A percentile compares a stretch with the other conserved stretches of the same genome.
Evolutionary conservation across 2,888 invertebrate genomes (phyloP).

Genomic region (Pristionchus entomophagus): DNA sequence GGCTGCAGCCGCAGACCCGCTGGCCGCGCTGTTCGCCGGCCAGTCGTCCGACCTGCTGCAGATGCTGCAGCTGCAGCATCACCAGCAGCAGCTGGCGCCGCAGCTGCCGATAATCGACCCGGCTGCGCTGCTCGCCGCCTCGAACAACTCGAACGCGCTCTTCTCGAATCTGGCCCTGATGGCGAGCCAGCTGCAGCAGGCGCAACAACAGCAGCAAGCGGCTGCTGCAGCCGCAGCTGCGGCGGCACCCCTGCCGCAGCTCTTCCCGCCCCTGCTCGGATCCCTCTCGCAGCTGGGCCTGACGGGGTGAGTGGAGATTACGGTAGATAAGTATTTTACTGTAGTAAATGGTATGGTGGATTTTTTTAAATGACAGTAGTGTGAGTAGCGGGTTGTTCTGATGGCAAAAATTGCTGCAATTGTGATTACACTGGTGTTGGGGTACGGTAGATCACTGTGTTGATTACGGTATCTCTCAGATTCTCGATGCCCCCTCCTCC

Average conservation of each 20-base stretch:
- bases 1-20: not conserved
- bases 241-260: not conserved
- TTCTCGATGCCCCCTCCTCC: conserved; percentile 12
- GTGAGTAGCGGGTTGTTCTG: not conserved
- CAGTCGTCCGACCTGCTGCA: not conserved
- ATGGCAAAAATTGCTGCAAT: not conserved
- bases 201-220: not conserved
- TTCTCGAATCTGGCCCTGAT: not conserved
- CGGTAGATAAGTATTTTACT: not conserved
- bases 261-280: conserved; percentile 9
- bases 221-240: not conserved
- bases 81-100: not conserved
- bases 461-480: not conserved
- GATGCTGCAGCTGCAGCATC: not conserved
- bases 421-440: not conserved
- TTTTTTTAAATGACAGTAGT: not conserved
- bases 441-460: not conserved
- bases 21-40: not conserved
- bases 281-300: not conserved
- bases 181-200: not conserved
- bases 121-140: not conserved
- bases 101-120: not conserved
- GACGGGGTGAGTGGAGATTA: not conserved
- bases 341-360: not conserved
- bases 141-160: not conserved